These are phyloP conservation scores for Schlechtendalia chinensis DNA, from an alignment of 1,140 invertebrate genomes.

Conservation along the genomic window DNA sequence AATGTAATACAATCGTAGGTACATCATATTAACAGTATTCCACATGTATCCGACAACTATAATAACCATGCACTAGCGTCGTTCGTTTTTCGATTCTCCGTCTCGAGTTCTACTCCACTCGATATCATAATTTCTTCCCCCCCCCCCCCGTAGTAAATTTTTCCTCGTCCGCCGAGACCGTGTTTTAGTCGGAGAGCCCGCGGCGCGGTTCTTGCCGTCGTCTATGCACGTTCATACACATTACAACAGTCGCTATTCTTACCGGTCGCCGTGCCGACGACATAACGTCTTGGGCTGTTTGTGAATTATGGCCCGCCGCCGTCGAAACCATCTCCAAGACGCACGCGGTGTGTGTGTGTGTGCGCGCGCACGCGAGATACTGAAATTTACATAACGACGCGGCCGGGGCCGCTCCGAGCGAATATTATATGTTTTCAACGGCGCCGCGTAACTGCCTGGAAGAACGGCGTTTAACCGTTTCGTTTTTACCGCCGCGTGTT, in stretches of 20 bases:
- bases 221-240: too few relatives aligned
- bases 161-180: not conserved
- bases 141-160: too few relatives aligned
- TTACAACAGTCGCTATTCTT: not conserved
- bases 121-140: too few relatives aligned
- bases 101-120: too few relatives aligned
- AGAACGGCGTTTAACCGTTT: constrained; percentile 26
- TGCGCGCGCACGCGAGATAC: not conserved
- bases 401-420: not conserved
- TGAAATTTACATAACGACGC: not conserved
- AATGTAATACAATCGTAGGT: too few relatives aligned
- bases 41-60: too few relatives aligned
- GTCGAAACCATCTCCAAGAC: too few relatives aligned
- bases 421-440: constrained; percentile 19
- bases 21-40: too few relatives aligned
- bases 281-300: constrained; percentile 23
- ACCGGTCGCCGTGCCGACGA: constrained; percentile 1
- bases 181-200: not conserved
- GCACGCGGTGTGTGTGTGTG: too few relatives aligned
- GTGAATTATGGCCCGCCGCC: not conserved
- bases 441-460: constrained; percentile 1
- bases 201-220: not conserved
- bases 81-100: too few relatives aligned
- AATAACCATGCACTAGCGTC: too few relatives aligned
- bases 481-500: not conserved